Conservation (phyloP, 2,113 vertebrate species). For the Thryonomys swinderianus region DNA sequence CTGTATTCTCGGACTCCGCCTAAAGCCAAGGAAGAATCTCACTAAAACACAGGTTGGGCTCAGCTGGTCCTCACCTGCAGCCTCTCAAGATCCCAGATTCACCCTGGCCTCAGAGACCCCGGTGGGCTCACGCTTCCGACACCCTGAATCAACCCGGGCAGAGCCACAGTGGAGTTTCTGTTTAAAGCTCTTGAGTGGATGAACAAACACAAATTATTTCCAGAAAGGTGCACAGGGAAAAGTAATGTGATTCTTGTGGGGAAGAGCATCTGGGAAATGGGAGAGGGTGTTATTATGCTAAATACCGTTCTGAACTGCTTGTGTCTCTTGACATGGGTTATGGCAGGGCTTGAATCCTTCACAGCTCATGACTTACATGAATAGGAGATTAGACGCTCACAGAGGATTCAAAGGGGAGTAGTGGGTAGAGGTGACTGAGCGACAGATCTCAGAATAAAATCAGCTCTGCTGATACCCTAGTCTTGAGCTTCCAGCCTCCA, state of each 20-base stretch:
- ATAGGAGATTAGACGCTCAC: not conserved
- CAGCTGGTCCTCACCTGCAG: not conserved
- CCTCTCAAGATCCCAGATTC: not conserved
- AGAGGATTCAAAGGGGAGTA: not conserved
- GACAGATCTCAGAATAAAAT: not conserved
- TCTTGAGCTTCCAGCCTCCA: not conserved
- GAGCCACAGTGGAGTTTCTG: not conserved
- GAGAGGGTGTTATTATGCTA: not conserved
- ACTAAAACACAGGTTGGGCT: conserved; percentile 1
- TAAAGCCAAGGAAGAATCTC: not conserved
- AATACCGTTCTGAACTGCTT: not conserved
- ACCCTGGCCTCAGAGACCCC: not conserved
- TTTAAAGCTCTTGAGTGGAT: conserved; percentile 21
- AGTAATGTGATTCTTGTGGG: not conserved
- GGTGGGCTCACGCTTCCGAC: not conserved
- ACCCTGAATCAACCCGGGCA: not conserved
- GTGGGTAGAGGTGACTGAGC: not conserved
- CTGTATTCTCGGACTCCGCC: not conserved
- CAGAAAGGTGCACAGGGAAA: conserved; percentile 15
- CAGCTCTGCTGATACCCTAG: not conserved
- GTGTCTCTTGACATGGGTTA: not conserved
- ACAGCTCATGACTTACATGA: not conserved
- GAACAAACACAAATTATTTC: conserved; percentile 7
- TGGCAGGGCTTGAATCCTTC: not conserved
- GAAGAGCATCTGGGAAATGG: not conserved